These are phyloP conservation scores for Caenorhabditis zanzibari DNA, from an alignment of 2,888 invertebrate species.

Conservation along the genomic window DNA sequence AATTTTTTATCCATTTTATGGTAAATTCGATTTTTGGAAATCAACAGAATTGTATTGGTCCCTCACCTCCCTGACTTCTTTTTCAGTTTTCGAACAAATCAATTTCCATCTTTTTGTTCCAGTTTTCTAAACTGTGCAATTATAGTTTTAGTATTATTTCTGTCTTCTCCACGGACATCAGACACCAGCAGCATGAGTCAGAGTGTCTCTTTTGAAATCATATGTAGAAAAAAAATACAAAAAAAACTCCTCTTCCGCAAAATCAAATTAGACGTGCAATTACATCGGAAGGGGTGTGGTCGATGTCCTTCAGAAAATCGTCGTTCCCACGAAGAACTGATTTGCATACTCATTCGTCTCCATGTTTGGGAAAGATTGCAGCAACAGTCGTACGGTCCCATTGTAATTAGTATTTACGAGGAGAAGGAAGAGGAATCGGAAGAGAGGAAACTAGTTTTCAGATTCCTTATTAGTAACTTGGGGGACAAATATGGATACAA, in stretches of 20 bases:
- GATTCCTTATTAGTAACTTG: neutral
- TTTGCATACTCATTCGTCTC: slow-evolving; percentile 46
- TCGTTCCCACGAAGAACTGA: slow-evolving; percentile 52
- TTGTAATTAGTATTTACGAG: slow-evolving; percentile 58
- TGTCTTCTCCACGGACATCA: slow-evolving; percentile 1
- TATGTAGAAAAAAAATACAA: slow-evolving; percentile 7
- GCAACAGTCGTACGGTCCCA: slow-evolving; percentile 29
- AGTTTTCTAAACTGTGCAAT: slow-evolving; percentile 21
- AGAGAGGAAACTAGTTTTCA: slow-evolving; percentile 39
- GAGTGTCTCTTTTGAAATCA: slow-evolving; percentile 2
- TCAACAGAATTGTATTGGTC: too few relatives aligned
- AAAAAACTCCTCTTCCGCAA: slow-evolving; percentile 21
- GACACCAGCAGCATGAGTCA: slow-evolving; percentile 34
- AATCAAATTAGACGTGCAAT: slow-evolving; percentile 39
- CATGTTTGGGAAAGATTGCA: slow-evolving; percentile 41
- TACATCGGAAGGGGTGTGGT: slow-evolving; percentile 10
- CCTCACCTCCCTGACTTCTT: too few relatives aligned
- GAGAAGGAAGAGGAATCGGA: slow-evolving; percentile 15
- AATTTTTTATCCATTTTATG: too few relatives aligned
- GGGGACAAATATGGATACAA: too few relatives aligned
- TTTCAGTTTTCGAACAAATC: neutral
- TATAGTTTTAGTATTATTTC: neutral
- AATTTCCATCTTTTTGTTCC: neutral
- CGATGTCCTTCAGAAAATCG: slow-evolving; percentile 46
- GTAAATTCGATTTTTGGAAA: too few relatives aligned